phyloP scores from a whole-genome alignment of 2,888 invertebrate genomes.

The Tinea semifulvella region DNA sequence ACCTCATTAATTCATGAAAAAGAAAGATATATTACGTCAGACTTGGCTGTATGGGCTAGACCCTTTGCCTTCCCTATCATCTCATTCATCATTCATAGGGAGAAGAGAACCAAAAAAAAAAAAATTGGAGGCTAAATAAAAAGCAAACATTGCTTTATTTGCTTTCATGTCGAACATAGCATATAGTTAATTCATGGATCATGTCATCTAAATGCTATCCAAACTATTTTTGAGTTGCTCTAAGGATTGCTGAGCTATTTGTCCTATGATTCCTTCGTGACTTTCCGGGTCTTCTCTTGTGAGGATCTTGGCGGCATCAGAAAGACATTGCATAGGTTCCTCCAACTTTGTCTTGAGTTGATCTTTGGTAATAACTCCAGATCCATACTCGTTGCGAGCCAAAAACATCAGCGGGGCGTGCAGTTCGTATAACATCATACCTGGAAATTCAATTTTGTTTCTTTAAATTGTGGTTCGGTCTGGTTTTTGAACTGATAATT shows the following conservation, averaged over 20 bases:
- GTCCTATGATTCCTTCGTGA: conserved; percentile 71
- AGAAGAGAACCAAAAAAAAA: too few relatives aligned
- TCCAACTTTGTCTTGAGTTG: conserved; percentile 70
- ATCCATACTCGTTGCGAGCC: conserved; percentile 71
- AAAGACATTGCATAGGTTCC: conserved; percentile 70
- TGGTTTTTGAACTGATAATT: too few relatives aligned
- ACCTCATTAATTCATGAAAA: too few relatives aligned
- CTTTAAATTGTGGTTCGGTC: too few relatives aligned
- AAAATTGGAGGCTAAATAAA: too few relatives aligned
- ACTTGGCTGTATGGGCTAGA: too few relatives aligned
- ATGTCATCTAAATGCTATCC: background rate
- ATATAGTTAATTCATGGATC: too few relatives aligned
- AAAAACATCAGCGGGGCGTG: conserved; percentile 80
- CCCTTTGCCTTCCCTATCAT: too few relatives aligned
- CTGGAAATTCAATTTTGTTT: conserved; percentile 42
- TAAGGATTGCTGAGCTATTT: conserved; percentile 64
- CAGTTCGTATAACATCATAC: conserved; percentile 81
- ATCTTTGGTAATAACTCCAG: conserved; percentile 65
- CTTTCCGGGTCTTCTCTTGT: conserved; percentile 72
- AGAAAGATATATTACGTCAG: too few relatives aligned
- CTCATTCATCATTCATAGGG: too few relatives aligned
- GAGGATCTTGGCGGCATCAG: conserved; percentile 72
- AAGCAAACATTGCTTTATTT: too few relatives aligned
- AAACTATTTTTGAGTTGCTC: conserved; percentile 48
- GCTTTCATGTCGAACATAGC: too few relatives aligned